These are phyloP conservation scores for Anthoptus insignis DNA, from an alignment of 2,888 invertebrate genomes.

Conservation along the genomic window DNA sequence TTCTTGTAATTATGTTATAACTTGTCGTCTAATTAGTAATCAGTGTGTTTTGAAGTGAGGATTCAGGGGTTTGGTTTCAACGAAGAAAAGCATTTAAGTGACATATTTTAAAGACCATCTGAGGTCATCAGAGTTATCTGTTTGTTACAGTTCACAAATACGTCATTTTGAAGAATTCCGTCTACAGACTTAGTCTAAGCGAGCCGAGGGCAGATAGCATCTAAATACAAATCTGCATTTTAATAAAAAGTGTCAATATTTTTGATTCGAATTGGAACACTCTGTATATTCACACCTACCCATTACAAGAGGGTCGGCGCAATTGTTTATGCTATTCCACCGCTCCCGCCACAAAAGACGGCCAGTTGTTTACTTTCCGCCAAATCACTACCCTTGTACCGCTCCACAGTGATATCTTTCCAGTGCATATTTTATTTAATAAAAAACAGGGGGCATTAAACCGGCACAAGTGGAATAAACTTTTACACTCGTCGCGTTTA, in stretches of 20 bases:
- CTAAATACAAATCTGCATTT: too few species aligned
- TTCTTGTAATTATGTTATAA: too few species aligned
- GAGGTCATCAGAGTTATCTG: too few species aligned
- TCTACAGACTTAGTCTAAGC: too few species aligned
- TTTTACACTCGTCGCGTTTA: constrained; percentile 20
- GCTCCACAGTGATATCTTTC: constrained; percentile 76
- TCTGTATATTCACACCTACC: constrained; percentile 70
- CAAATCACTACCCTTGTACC: constrained; percentile 77
- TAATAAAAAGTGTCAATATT: not conserved
- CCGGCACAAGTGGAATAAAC: constrained; percentile 49
- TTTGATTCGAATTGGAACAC: constrained; percentile 48
- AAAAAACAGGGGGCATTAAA: constrained; percentile 72
- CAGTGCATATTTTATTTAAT: constrained; percentile 79
- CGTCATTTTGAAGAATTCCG: too few species aligned
- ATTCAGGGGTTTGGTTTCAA: too few species aligned
- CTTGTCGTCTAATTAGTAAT: too few species aligned
- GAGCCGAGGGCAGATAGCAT: too few species aligned
- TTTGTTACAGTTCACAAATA: too few species aligned
- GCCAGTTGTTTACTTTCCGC: constrained; percentile 81
- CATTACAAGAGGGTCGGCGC: constrained; percentile 62
- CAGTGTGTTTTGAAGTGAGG: too few species aligned
- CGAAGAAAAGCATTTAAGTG: too few species aligned
- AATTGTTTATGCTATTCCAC: constrained; percentile 83
- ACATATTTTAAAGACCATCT: too few species aligned
- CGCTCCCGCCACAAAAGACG: constrained; percentile 78